Conservation (phyloP, 2,888 invertebrate genomes). For the Panopea generosa region DNA sequence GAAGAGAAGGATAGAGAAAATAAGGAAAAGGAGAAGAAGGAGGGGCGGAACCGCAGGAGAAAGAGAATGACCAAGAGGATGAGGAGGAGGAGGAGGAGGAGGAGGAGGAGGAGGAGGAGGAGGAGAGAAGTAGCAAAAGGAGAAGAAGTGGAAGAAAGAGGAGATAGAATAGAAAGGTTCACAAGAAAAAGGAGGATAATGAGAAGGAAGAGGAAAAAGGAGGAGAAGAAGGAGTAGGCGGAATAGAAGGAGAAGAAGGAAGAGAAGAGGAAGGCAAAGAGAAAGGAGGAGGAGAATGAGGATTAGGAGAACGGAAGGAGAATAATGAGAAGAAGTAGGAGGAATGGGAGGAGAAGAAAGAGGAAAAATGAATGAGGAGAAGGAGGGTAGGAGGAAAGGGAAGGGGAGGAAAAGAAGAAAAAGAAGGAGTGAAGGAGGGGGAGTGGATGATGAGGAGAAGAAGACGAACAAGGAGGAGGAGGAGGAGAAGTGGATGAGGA, state of each 20-base stretch:
- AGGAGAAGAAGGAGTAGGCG: not conserved
- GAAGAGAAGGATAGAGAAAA: too few species aligned
- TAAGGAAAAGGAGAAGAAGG: not conserved
- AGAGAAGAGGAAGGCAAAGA: not conserved
- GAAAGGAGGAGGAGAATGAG: not conserved
- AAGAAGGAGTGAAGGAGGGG: too few species aligned
- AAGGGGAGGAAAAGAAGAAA: too few species aligned
- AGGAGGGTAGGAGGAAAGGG: too few species aligned
- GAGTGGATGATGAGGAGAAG: too few species aligned
- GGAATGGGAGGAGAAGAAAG: too few species aligned
- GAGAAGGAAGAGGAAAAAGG: not conserved
- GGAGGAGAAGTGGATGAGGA: too few species aligned
- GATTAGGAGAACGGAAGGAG: too few species aligned
- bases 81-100: not conserved
- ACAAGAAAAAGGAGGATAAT: not conserved
- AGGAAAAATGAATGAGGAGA: too few species aligned
- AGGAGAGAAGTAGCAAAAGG: not conserved
- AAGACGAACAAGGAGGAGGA: too few species aligned
- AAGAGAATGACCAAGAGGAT: not conserved
- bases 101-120: not conserved
- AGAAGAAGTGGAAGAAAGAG: not conserved
- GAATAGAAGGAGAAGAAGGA: not conserved
- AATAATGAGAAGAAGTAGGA: too few species aligned
- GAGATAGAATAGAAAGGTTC: not conserved
- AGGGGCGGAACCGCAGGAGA: not conserved